Percentiles rank a stretch among this genome's conserved stretches.
Evolutionary conservation across 2,888 invertebrate genomes (phyloP).

Genomic region (Euclidia mi): DNA sequence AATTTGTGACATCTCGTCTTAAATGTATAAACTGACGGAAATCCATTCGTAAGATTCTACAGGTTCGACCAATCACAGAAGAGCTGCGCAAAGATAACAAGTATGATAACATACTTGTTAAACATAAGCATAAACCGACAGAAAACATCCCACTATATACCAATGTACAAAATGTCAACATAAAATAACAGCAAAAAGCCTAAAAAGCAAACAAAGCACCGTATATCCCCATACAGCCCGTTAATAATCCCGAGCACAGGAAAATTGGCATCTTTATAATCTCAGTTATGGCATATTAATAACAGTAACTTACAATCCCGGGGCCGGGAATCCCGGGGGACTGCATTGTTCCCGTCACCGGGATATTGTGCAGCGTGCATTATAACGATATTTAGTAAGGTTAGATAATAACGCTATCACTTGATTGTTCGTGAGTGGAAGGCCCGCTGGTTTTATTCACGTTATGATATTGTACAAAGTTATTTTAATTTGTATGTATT

Average conservation of each 20-base stretch:
- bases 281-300: conserved; percentile 57
- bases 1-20: too few species aligned
- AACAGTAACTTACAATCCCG: conserved; percentile 56
- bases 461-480: too few species aligned
- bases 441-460: too few species aligned
- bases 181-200: background rate
- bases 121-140: too few species aligned
- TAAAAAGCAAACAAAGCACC: background rate
- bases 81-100: too few species aligned
- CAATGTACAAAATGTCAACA: too few species aligned
- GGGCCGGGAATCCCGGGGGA: conserved; percentile 59
- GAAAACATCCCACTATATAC: too few species aligned
- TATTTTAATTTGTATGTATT: too few species aligned
- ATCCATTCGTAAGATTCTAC: too few species aligned
- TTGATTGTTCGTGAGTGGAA: background rate
- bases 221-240: conserved; percentile 10
- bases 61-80: too few species aligned
- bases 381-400: conserved; percentile 47
- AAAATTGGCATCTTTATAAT: conserved; percentile 61
- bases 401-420: conserved; percentile 8
- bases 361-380: conserved; percentile 54
- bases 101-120: too few species aligned
- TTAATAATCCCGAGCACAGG: conserved; percentile 32
- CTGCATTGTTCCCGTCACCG: conserved; percentile 58
- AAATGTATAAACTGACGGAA: too few species aligned